phyloP scores from a whole-genome alignment of 2,113 vertebrate species.

The Hystrix brachyura region DNA sequence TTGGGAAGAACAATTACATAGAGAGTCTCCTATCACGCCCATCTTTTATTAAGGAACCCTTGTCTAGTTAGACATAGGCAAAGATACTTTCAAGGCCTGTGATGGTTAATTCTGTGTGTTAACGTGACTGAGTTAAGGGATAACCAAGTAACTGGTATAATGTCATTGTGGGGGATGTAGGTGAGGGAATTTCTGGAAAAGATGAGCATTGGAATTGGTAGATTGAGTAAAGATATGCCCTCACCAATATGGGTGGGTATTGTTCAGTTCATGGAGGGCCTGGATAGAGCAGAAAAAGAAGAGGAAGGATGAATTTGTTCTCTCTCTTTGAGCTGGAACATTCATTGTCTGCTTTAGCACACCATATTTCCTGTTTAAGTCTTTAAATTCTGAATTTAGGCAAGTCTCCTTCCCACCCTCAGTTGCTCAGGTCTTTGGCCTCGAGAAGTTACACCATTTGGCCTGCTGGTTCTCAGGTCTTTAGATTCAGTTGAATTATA shows the following conservation, averaged over 20 bases:
- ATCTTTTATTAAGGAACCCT: not conserved
- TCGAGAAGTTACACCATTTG: not conserved
- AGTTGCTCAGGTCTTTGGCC: not conserved
- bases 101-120: not conserved
- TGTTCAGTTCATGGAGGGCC: not conserved
- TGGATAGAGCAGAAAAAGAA: not conserved
- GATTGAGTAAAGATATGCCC: not conserved
- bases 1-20: not conserved
- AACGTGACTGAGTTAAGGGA: not conserved
- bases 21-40: not conserved
- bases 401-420: not conserved
- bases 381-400: not conserved
- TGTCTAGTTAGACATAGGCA: not conserved
- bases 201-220: not conserved
- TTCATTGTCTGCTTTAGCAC: not conserved
- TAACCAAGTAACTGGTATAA: not conserved
- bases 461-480: not conserved
- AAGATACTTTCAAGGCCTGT: not conserved
- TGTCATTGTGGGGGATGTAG: not conserved
- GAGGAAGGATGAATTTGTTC: not conserved
- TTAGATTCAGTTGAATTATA: not conserved
- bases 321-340: not conserved
- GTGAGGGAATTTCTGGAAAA: not conserved
- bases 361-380: not conserved
- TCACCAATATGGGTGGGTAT: not conserved